phyloP scores from a whole-genome alignment of 2,888 invertebrate genomes.

The Hyalella azteca region DNA sequence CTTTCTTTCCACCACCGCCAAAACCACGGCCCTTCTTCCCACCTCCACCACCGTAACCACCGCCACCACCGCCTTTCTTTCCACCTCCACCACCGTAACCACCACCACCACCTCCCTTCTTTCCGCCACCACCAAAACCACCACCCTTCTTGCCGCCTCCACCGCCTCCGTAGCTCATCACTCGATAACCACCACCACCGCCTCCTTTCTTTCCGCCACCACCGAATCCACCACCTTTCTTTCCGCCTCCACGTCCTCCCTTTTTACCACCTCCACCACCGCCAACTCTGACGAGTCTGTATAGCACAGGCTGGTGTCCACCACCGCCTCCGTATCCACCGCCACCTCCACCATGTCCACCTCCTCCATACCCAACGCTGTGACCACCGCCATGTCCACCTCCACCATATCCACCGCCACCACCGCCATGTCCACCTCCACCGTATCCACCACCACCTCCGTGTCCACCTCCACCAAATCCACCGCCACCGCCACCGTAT shows the following conservation, averaged over 20 bases:
- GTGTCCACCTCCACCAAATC: neutral
- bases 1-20: neutral
- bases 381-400: neutral
- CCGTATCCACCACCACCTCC: neutral
- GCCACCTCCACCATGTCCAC: neutral
- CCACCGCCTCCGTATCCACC: neutral
- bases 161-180: neutral
- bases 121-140: neutral
- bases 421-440: neutral
- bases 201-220: conserved; percentile 3
- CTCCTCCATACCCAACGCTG: neutral
- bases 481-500: neutral
- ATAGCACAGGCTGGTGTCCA: neutral
- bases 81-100: neutral
- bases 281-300: neutral
- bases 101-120: neutral
- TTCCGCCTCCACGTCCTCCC: neutral
- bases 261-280: neutral
- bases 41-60: neutral
- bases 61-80: neutral
- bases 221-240: neutral
- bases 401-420: neutral
- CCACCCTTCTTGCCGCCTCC: neutral
- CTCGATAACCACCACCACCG: neutral
- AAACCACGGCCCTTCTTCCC: neutral